Conservation (phyloP, 1,140 invertebrate genomes). For the Drosophila willistoni region DNA sequence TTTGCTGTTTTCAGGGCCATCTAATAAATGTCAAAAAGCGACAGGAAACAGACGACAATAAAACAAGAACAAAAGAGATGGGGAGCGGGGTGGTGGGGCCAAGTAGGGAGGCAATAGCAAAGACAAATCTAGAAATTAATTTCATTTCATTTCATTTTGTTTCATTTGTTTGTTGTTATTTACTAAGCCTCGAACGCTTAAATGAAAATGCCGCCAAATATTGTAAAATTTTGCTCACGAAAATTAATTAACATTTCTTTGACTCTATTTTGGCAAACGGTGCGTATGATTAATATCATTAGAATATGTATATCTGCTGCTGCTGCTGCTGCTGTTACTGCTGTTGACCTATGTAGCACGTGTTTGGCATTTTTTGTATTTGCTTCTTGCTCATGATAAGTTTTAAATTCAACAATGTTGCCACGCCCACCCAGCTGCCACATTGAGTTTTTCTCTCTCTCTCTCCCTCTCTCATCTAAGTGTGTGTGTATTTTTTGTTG, state of each 20-base stretch:
- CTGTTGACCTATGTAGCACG: slow-evolving; percentile 30
- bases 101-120: slow-evolving; percentile 1
- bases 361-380: slow-evolving; percentile 47
- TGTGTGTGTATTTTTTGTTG: not conserved
- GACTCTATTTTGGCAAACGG: slow-evolving; percentile 34
- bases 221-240: slow-evolving; percentile 39
- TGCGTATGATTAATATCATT: slow-evolving; percentile 73
- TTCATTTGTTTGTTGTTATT: slow-evolving; percentile 13
- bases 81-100: not conserved
- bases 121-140: slow-evolving; percentile 66
- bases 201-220: slow-evolving; percentile 66
- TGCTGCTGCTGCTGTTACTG: not conserved
- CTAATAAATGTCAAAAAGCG: slow-evolving; percentile 55
- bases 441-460: slow-evolving; percentile 18
- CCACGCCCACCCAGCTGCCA: slow-evolving; percentile 53
- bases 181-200: slow-evolving; percentile 37
- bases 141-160: slow-evolving; percentile 55
- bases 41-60: slow-evolving; percentile 19
- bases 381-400: slow-evolving; percentile 27
- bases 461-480: not conserved
- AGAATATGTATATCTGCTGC: not conserved
- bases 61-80: slow-evolving; percentile 2
- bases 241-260: slow-evolving; percentile 68
- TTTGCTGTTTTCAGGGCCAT: slow-evolving; percentile 7
- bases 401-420: slow-evolving; percentile 63